Evolutionary conservation across 2,797 vertebrate genomes (phyloP).

Genomic region (Tenualosa ilisha): DNA sequence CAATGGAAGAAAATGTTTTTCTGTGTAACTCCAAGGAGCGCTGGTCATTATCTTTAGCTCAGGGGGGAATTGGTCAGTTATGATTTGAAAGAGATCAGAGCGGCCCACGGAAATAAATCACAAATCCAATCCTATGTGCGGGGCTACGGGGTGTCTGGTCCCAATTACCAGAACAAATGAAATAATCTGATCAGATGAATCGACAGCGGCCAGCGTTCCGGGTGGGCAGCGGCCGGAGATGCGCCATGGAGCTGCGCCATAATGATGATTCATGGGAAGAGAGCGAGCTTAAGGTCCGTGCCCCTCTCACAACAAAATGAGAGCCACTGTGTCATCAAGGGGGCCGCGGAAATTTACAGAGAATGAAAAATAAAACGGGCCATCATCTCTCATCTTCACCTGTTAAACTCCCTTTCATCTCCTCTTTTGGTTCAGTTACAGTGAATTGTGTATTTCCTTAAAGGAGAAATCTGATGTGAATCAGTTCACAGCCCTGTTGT

Average conservation of each 20-base stretch:
- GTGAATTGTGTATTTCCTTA: not conserved
- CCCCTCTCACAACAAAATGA: not conserved
- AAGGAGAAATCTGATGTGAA: no score
- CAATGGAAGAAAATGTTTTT: not conserved
- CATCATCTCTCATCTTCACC: not conserved
- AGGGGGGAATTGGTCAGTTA: constrained; percentile 2
- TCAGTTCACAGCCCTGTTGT: no score
- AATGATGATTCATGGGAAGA: constrained; percentile 40
- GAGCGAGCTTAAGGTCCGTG: constrained; percentile 20
- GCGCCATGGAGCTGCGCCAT: constrained; percentile 34
- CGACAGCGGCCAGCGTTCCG: constrained; percentile 30
- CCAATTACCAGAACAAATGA: constrained; percentile 35
- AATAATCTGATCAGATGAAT: constrained; percentile 35
- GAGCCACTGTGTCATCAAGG: not conserved
- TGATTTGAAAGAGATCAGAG: constrained; percentile 12
- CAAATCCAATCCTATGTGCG: not conserved
- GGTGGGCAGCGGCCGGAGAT: constrained; percentile 31
- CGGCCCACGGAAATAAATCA: constrained; percentile 15
- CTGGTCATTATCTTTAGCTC: not conserved
- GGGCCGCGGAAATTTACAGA: not conserved
- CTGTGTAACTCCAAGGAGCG: not conserved
- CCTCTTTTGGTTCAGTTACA: not conserved
- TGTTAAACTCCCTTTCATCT: not conserved
- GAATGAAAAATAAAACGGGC: not conserved
- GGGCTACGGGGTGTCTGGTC: constrained; percentile 30